Evolutionary conservation across 92 coral and sea anemone species (phyloP).

Genomic region (Parazoanthus darwini): DNA sequence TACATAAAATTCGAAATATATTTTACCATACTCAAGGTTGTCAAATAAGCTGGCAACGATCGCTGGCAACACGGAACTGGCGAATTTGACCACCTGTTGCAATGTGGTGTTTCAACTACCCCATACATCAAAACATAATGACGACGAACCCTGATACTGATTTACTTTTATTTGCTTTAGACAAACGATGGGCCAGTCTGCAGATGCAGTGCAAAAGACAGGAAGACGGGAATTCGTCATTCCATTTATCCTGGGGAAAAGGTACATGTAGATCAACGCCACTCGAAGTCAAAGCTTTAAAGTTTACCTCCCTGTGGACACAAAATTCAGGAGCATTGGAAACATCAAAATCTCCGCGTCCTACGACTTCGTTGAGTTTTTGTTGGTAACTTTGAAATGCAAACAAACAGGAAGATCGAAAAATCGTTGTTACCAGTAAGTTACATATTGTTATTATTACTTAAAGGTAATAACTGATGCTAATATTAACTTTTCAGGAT

Average conservation of each 20-base stretch:
- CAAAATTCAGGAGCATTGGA: neutral
- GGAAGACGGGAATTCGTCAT: conserved; percentile 80
- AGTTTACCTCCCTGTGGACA: neutral
- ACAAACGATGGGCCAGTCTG: conserved; percentile 94
- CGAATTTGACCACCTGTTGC: too few species aligned
- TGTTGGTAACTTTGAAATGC: neutral
- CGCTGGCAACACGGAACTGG: too few species aligned
- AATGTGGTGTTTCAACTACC: too few species aligned
- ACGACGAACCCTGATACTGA: neutral
- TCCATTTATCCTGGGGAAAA: conserved; percentile 89
- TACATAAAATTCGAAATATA: neutral
- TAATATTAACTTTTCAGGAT: conserved; percentile 33
- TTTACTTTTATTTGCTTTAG: conserved; percentile 34
- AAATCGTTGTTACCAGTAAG: neutral
- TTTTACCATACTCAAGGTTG: too few species aligned
- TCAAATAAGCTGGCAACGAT: too few species aligned
- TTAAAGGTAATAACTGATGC: neutral
- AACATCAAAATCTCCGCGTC: neutral
- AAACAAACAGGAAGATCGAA: neutral
- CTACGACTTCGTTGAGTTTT: neutral
- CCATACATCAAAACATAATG: too few species aligned
- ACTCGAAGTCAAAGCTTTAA: too few species aligned
- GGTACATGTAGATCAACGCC: conserved; percentile 45
- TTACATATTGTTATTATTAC: neutral
- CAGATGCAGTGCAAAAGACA: conserved; percentile 80